Conservation (phyloP, 2,888 invertebrate species). For the Chrysolina americana region DNA sequence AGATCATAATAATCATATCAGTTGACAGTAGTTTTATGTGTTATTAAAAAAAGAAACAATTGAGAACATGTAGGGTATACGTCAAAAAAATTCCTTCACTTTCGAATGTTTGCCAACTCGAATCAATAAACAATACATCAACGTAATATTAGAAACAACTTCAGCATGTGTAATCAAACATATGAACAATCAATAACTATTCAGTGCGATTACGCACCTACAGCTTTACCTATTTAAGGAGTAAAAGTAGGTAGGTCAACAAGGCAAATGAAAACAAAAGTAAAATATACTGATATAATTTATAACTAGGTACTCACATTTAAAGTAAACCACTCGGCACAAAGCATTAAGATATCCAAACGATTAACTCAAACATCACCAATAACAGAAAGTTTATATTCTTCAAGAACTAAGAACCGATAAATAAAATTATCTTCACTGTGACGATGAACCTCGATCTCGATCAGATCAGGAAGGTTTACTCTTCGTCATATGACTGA, state of each 20-base stretch:
- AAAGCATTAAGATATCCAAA: slow-evolving; percentile 12
- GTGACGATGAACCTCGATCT: slow-evolving; percentile 25
- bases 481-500: slow-evolving; percentile 19
- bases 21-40: too few species aligned
- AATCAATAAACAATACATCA: neutral
- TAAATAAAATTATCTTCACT: slow-evolving; percentile 24
- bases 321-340: slow-evolving; percentile 6
- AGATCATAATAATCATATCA: too few species aligned
- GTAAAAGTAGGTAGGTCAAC: slow-evolving; percentile 16
- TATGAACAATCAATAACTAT: neutral
- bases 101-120: neutral
- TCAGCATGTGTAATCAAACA: neutral
- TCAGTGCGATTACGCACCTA: slow-evolving; percentile 1
- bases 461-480: slow-evolving; percentile 21
- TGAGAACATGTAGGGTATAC: too few species aligned
- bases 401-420: slow-evolving; percentile 18
- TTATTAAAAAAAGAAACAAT: too few species aligned
- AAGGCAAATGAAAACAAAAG: slow-evolving; percentile 14
- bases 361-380: slow-evolving; percentile 10
- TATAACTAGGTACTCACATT: slow-evolving; percentile 9
- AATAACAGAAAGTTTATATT: slow-evolving; percentile 4
- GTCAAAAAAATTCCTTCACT: neutral
- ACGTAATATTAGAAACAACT: neutral
- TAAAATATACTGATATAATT: neutral
- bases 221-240: slow-evolving; percentile 1